phyloP scores from a whole-genome alignment of 2,113 vertebrate species.

The Daphoenositta chrysoptera region DNA sequence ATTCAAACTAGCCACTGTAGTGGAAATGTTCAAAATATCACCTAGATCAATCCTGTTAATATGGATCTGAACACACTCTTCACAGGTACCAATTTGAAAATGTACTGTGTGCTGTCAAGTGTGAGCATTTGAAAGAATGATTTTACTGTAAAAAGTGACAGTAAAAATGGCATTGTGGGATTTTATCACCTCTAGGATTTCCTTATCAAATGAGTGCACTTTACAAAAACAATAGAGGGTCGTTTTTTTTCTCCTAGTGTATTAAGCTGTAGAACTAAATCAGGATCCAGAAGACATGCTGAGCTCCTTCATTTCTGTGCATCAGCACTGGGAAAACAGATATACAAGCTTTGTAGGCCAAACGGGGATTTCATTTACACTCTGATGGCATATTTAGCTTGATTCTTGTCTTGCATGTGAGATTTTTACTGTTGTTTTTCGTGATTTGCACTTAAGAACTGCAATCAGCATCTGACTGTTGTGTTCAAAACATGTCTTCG shows the following conservation, averaged over 20 bases:
- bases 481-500: neutral
- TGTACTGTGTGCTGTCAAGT: neutral
- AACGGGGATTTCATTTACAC: neutral
- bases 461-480: neutral
- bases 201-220: conserved; percentile 29
- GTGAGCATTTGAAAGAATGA: conserved; percentile 16
- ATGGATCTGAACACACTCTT: conserved; percentile 34
- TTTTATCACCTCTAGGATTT: conserved; percentile 35
- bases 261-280: neutral
- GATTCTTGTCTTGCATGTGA: neutral
- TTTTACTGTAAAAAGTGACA: conserved; percentile 11
- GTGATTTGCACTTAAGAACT: neutral
- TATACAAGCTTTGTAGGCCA: neutral
- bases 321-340: neutral
- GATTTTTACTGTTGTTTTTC: neutral
- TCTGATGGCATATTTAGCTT: neutral
- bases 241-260: neutral
- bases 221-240: neutral
- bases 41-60: conserved; percentile 43
- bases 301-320: neutral
- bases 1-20: conserved; percentile 27
- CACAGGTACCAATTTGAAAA: conserved; percentile 33
- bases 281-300: neutral
- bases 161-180: conserved; percentile 30
- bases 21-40: conserved; percentile 41